These are phyloP conservation scores for Sminthurides bifidus DNA, from an alignment of 1,140 invertebrate genomes.

Conservation along the genomic window DNA sequence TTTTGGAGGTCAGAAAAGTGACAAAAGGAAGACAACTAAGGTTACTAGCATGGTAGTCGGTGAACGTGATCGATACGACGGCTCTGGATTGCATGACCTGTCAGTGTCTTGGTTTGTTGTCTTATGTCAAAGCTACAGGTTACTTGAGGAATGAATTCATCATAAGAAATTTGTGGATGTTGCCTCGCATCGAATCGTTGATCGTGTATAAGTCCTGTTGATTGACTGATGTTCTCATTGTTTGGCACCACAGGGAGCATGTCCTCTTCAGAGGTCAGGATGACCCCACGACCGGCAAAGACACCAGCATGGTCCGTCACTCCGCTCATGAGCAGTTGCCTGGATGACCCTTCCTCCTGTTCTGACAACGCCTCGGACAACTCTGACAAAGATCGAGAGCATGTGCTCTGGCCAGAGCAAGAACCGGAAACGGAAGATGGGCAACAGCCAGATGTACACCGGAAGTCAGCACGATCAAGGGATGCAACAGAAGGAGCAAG, in stretches of 20 bases:
- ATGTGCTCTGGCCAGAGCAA: conserved; percentile 20
- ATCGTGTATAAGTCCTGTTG: too few species aligned
- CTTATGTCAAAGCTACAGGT: too few species aligned
- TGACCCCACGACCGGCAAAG: conserved; percentile 32
- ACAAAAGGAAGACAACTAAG: too few species aligned
- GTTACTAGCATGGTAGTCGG: too few species aligned
- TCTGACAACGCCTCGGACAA: conserved; percentile 33
- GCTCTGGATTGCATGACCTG: too few species aligned
- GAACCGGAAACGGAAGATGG: conserved; percentile 28
- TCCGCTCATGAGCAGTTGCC: conserved; percentile 18
- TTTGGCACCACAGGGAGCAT: conserved; percentile 31
- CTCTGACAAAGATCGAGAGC: conserved; percentile 29
- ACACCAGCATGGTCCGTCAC: conserved; percentile 30
- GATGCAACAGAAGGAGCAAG: conserved; percentile 6
- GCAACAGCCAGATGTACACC: not conserved
- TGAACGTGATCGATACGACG: too few species aligned
- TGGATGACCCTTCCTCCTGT: conserved; percentile 31
- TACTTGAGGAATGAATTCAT: too few species aligned
- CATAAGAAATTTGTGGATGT: too few species aligned
- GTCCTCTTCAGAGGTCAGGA: conserved; percentile 34
- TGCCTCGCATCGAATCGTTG: too few species aligned
- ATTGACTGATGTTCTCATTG: not conserved
- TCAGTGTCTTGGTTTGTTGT: too few species aligned
- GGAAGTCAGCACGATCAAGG: too few species aligned
- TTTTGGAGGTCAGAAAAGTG: too few species aligned